Evolutionary conservation across 1,140 invertebrate genomes (phyloP).

Genomic region (Penaeus chinensis): DNA sequence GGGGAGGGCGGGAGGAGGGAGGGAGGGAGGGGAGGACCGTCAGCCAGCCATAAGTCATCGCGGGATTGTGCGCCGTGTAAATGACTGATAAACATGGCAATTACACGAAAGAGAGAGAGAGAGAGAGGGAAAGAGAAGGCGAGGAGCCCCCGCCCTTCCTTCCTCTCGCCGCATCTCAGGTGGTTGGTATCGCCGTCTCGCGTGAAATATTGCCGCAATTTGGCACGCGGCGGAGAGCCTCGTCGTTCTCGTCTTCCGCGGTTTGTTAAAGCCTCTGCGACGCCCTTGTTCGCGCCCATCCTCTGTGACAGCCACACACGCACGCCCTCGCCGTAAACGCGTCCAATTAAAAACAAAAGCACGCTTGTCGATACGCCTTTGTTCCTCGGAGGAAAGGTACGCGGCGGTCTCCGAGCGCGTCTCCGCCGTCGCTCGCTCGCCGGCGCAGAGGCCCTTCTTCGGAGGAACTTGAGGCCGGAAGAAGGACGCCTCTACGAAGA

Average conservation of each 20-base stretch:
- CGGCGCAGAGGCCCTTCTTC: no score
- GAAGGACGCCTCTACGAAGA: no score
- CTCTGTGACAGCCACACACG: slow-evolving; percentile 8
- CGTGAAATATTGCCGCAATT: slow-evolving; percentile 50
- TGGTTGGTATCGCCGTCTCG: slow-evolving; percentile 13
- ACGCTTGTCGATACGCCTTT: no score
- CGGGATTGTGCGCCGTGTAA: slow-evolving; percentile 37
- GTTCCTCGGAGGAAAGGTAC: no score
- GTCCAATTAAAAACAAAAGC: no score
- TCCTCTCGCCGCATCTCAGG: slow-evolving; percentile 4
- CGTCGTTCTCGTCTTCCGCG: slow-evolving; percentile 17
- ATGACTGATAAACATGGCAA: slow-evolving; percentile 52
- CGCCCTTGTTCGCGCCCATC: slow-evolving; percentile 21
- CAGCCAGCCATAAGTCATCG: slow-evolving; percentile 39
- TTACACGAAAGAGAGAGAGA: slow-evolving; percentile 18
- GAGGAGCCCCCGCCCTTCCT: slow-evolving; percentile 39
- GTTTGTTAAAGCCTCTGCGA: slow-evolving; percentile 34
- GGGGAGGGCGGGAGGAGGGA: slow-evolving; percentile 9
- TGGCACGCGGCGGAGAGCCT: slow-evolving; percentile 18
- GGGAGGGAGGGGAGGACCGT: background rate
- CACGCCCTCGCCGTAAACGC: no score
- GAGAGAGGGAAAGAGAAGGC: background rate
- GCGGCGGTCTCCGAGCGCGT: no score
- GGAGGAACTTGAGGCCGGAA: no score
- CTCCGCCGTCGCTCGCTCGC: no score